Evolutionary conservation across 2,113 vertebrate species (phyloP), one percentile per base, ranked within the genome.

Genomic region (Tyto alba): DNA sequence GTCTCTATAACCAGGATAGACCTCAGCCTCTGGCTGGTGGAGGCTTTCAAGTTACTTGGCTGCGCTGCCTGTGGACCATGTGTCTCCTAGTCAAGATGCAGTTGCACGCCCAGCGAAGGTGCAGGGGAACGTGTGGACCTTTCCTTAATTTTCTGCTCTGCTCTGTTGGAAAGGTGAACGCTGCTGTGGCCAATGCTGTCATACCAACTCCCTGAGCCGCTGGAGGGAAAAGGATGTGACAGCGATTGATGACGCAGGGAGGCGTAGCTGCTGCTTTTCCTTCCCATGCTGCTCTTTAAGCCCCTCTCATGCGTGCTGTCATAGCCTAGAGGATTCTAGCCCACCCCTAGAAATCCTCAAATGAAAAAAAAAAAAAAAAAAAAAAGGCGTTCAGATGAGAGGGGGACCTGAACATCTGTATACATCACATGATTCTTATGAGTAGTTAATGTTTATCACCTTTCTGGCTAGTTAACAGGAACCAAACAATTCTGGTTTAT

Each of bases 11-110:
- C 9, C 34, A 64, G 14, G 23, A 19, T 53, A 59, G 75, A 66
- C 34, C 18, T 64, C 48, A 86, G 21, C 30, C 59, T 94, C 59
- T 72, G 71, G 16, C 19, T 2, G 7, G 29, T 7, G 2, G 43
- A 85, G 23, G 11, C 55, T 80, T 73, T 62, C 48, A 62, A 23
- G 16, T n/a, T 53, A 32, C 41, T 71, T 56, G 48, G 10, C n/a
- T 1, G 0, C 34, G 63, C n/a, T 1, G 2, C 30, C 4, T 8
- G 12, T 0, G 0, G 32, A 50, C 29, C 6, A 9, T 1, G 0
- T 2, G 4, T 29, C 23, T 73, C 20, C 18, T 40, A 36, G 26
- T 52, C 36, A 73, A 86, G 20, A 48, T 81, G 45, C 13, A 2
- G 18, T 66, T 0, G 0, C 4, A 2, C 0, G 4, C 32, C 7